These are phyloP conservation scores for Drosophila diplacantha DNA, from an alignment of 2,888 invertebrate species.

Conservation along the genomic window DNA sequence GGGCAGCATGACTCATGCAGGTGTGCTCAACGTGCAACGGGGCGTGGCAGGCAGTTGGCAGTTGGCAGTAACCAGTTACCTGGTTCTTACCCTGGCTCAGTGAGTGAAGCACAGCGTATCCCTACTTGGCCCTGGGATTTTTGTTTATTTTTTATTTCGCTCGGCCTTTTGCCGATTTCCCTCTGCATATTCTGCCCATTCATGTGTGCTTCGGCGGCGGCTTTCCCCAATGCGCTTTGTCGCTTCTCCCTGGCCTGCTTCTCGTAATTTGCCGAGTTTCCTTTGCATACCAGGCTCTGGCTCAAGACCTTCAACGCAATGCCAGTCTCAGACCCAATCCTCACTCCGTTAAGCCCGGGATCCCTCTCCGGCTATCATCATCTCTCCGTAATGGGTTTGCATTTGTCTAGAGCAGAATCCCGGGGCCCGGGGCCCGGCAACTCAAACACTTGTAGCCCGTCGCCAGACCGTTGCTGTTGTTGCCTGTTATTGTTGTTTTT, in stretches of 20 bases:
- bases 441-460: conserved; percentile 63
- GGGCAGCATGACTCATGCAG: conserved; percentile 65
- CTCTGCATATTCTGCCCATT: conserved; percentile 43
- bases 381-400: conserved; percentile 42
- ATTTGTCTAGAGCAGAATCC: conserved; percentile 41
- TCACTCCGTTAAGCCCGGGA: conserved; percentile 1
- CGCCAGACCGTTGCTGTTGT: conserved; percentile 16
- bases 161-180: conserved; percentile 21
- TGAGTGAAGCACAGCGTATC: conserved; percentile 25
- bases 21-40: conserved; percentile 65
- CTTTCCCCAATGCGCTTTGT: conserved; percentile 2
- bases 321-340: not conserved
- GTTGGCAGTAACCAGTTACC: conserved; percentile 6
- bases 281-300: conserved; percentile 47
- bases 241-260: conserved; percentile 43
- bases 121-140: conserved; percentile 18
- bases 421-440: conserved; percentile 8
- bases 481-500: conserved; percentile 33
- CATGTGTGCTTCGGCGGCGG: conserved; percentile 56
- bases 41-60: conserved; percentile 36
- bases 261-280: conserved; percentile 67
- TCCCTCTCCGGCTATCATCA: conserved; percentile 20
- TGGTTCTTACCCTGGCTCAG: conserved; percentile 13
- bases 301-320: conserved; percentile 5
- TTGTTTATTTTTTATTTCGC: conserved; percentile 13